Conservation (phyloP, 2,797 vertebrate genomes). For the Malurus splendens region DNA sequence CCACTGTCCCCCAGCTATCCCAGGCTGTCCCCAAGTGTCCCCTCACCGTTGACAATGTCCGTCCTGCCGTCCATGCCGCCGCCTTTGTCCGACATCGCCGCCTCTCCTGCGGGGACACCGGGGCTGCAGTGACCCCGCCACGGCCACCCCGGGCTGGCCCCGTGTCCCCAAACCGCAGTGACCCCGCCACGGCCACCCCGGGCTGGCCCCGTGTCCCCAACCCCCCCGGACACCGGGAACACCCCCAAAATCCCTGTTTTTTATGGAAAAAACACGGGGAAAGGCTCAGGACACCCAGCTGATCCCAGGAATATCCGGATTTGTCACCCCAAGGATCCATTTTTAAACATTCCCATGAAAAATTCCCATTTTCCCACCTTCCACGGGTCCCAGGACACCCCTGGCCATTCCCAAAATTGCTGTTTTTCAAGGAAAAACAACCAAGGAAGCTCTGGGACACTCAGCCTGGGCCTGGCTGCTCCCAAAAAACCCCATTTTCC, state of each 20-base stretch:
- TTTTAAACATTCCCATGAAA: not conserved
- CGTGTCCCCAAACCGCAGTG: not conserved
- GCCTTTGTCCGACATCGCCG: constrained; percentile 66
- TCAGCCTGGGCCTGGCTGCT: no score
- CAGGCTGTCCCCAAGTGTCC: not conserved
- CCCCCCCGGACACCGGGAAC: no score
- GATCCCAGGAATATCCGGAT: not conserved
- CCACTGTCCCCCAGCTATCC: not conserved
- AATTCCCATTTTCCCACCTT: not conserved
- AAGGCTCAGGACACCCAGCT: no score
- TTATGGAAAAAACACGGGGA: not conserved
- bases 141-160: not conserved
- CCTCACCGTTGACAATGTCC: constrained; percentile 65
- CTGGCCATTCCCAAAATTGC: no score
- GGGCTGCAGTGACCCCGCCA: not conserved
- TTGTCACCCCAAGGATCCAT: not conserved
- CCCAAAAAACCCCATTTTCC: no score
- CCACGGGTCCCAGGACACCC: no score
- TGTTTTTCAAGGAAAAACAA: no score
- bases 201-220: fast-evolving
- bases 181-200: no score
- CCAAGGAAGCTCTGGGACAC: no score
- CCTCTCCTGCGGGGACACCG: not conserved
- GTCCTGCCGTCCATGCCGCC: constrained; percentile 66
- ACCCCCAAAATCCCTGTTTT: not conserved